Evolutionary conservation across 2,888 invertebrate species (phyloP).

Genomic region (Yponomeuta plumbellus): DNA sequence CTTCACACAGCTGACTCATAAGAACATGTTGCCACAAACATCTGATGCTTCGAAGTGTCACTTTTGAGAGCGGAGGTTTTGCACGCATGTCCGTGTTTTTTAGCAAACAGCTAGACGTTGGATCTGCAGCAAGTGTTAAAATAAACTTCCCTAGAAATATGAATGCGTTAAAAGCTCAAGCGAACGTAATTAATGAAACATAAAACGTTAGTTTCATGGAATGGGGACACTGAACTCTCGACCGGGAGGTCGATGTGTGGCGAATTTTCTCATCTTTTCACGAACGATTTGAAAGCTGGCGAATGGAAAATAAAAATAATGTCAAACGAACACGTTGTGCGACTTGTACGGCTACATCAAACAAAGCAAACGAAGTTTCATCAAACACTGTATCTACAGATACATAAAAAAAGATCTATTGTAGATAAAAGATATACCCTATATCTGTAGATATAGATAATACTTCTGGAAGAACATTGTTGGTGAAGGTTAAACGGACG

Average conservation of each 20-base stretch:
- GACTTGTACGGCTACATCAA: no score
- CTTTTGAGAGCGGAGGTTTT: not conserved
- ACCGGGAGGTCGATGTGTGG: not conserved
- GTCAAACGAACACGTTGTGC: not conserved
- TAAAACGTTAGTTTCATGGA: conserved; percentile 6
- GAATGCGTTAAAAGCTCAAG: conserved; percentile 6
- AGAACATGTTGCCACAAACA: not conserved
- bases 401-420: no score
- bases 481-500: no score
- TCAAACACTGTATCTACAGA: no score
- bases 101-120: not conserved
- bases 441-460: no score
- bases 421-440: no score
- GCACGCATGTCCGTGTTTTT: not conserved
- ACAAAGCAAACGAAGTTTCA: no score
- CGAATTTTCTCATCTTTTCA: conserved; percentile 7
- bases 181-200: conserved; percentile 1
- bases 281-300: not conserved
- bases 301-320: conserved; percentile 13
- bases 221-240: conserved; percentile 9
- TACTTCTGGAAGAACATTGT: no score
- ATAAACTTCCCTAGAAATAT: conserved; percentile 11
- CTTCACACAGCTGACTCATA: not conserved
- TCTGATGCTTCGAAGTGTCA: not conserved
- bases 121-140: conserved; percentile 1